Base-by-base conservation (phyloP, 2,113 vertebrate species). In the Ceyx cyanopectus region DNA sequence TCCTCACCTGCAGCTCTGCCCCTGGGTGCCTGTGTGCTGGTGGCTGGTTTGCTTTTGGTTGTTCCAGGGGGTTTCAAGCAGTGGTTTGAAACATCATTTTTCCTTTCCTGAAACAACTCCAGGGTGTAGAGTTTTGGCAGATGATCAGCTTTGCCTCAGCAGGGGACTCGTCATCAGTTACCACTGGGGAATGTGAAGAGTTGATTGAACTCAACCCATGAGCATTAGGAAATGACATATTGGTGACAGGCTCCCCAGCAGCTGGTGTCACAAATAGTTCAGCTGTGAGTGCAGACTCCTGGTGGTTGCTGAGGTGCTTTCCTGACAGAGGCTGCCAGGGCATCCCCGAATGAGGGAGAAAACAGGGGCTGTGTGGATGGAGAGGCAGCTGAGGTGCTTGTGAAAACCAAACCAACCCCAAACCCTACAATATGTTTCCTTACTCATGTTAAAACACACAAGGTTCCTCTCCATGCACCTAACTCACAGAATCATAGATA, bases 161-260 rank as follows among this genome's bases (percentile, higher is more conserved):
- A 63, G 94, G 93, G 72, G 72, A 69, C 86, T 90, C 46, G 0
- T 87, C 86, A 54, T 54, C 86, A 78, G 46, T 73, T 74, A 56
- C 66, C 66, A 46, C 34, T 57, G 70, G 89, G 46, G 70, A 85
- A 81, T 51, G 74, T 51, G n/a, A 51, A 20, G 26, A 63, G 65
- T 81, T 63, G 50, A 80, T 91, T 89, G 67, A 80, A 85, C 63
- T 89, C 76, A 85, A 78, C 79, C 78, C 81, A 4, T 51, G 79
- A 91, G 89, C 85, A 67, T 60, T 78, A 70, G 89, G 92, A 91
- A 93, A 69, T 94, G 89, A 91, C 92, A 87, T 48, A 26, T 9
- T 89, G 78, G 78, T 92, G 94, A 92, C 89, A 95, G 68, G 87
- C 81, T 85, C 75, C 92, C 51, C 78, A 61, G 92, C 84, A 91